Conservation (phyloP, 2,113 vertebrate genomes). For the Corvus hawaiiensis region DNA sequence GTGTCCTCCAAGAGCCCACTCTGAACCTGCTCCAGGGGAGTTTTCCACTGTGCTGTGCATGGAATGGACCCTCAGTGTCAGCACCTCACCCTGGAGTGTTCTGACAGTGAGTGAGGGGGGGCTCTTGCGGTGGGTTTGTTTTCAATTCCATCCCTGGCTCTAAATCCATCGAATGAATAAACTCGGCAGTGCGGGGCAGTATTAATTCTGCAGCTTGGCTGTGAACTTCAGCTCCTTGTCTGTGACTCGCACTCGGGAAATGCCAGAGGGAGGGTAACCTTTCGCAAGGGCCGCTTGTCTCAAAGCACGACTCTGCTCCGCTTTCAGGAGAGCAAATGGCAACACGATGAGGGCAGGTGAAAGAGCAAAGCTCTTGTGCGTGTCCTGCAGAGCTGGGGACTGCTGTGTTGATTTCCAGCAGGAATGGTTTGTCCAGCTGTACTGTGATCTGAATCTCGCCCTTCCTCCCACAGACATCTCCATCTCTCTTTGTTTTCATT, state of each 20-base stretch:
- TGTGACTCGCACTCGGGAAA: background rate
- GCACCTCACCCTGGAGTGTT: background rate
- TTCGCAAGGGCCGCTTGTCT: background rate
- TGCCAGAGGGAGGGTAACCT: background rate
- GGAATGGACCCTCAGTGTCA: no score
- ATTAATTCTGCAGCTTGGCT: background rate
- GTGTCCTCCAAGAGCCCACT: fast-evolving
- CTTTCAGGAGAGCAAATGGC: background rate
- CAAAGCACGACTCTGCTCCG: background rate
- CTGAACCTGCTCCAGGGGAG: background rate
- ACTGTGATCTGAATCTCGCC: background rate
- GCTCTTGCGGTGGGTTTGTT: background rate
- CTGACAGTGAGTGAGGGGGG: fast-evolving
- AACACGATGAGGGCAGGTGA: background rate
- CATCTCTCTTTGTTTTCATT: background rate
- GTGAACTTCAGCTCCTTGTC: background rate
- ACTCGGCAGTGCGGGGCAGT: fast-evolving
- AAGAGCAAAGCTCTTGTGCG: background rate
- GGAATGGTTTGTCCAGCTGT: background rate
- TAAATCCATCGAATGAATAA: background rate
- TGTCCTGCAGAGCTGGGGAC: background rate
- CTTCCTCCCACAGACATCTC: background rate
- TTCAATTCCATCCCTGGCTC: background rate
- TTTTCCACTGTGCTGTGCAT: fast-evolving
- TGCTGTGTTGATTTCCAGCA: background rate